Evolutionary conservation across 2,888 invertebrate genomes (phyloP).

Genomic region (Acanthosepion esculentum): DNA sequence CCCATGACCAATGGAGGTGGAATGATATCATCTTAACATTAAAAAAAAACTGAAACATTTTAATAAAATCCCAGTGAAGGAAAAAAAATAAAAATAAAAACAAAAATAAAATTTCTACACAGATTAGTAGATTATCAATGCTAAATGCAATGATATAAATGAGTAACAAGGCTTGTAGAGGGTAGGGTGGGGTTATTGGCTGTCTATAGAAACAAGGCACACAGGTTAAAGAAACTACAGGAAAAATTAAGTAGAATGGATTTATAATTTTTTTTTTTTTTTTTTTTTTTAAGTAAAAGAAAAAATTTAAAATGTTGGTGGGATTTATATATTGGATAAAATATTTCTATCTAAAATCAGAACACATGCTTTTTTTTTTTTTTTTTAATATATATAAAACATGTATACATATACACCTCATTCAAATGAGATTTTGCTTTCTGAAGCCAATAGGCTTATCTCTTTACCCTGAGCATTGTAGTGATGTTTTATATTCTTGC

Average conservation of each 20-base stretch:
- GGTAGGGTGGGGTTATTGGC: background rate
- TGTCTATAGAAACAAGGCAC: background rate
- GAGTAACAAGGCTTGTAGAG: background rate
- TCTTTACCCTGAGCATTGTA: background rate
- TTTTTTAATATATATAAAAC: background rate
- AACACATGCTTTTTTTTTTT: background rate
- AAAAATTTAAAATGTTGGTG: background rate
- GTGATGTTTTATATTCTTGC: background rate
- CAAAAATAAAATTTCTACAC: too few species aligned
- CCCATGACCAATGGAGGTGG: background rate
- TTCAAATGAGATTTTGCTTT: background rate
- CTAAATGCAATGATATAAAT: background rate
- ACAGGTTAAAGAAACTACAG: background rate
- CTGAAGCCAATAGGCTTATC: background rate
- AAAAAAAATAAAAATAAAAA: too few species aligned
- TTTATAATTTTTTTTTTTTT: background rate
- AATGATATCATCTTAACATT: background rate
- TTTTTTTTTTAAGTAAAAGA: background rate
- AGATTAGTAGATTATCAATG: background rate
- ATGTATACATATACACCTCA: background rate
- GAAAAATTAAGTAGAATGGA: background rate
- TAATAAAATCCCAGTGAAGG: too few species aligned
- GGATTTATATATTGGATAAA: background rate
- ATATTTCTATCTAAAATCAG: background rate
- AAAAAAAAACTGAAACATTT: too few species aligned